Percentiles rank a stretch among this genome's conserved stretches.
phyloP scores from a whole-genome alignment of 2,113 vertebrate species.

The Gnathonemus longibarbis region DNA sequence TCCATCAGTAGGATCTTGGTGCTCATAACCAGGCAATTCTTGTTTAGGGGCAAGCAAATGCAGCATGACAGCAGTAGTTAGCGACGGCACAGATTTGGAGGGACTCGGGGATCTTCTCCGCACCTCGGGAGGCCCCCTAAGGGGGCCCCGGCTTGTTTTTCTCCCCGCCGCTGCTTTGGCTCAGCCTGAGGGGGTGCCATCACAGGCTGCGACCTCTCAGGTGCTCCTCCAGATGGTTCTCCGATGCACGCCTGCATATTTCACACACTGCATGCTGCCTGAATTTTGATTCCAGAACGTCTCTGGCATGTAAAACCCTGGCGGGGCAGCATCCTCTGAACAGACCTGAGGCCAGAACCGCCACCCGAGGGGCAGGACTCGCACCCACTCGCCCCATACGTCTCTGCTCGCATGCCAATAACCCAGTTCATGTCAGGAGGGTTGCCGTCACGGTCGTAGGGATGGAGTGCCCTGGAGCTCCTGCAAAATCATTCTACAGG shows the following conservation, averaged over 20 bases:
- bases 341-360: neutral
- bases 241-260: neutral
- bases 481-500: neutral
- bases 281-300: neutral
- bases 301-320: neutral
- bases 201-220: neutral
- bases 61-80: neutral
- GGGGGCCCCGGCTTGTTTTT: neutral
- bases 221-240: neutral
- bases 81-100: neutral
- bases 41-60: neutral
- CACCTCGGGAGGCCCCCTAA: neutral
- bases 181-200: neutral
- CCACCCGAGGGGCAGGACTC: neutral
- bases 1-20: neutral
- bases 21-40: neutral
- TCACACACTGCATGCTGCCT: neutral
- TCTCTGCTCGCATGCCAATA: neutral
- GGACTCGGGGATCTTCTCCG: neutral
- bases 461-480: neutral
- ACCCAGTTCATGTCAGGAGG: neutral
- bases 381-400: neutral
- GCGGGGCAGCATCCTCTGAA: neutral
- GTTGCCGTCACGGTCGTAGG: neutral
- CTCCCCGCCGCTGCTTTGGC: neutral